These are phyloP conservation scores for Camarhynchus parvulus DNA, from an alignment of 2,113 vertebrate species.

Conservation along the genomic window DNA sequence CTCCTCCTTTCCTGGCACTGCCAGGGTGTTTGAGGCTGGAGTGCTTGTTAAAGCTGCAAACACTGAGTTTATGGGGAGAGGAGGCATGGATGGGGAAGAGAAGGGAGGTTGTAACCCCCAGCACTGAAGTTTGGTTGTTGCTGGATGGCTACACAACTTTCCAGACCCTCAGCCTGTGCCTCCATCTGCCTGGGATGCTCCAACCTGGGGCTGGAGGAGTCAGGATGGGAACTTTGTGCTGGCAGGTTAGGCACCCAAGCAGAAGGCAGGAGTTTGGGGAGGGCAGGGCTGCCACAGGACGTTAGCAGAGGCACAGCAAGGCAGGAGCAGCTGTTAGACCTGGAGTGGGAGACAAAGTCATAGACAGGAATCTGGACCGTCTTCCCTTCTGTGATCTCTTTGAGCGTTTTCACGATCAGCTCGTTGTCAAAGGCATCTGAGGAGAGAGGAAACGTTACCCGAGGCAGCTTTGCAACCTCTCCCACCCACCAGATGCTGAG, in stretches of 20 bases:
- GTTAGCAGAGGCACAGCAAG: not conserved
- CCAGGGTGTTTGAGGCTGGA: not conserved
- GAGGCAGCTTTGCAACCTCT: not conserved
- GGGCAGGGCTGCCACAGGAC: not conserved
- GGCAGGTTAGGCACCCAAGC: not conserved
- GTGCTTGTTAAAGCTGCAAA: not conserved
- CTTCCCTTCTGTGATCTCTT: slow-evolving; percentile 88
- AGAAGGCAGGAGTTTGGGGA: not conserved
- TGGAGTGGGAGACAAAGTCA: slow-evolving; percentile 95
- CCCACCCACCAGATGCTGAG: not conserved
- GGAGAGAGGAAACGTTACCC: not conserved
- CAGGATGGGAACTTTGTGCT: not conserved
- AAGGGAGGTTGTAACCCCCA: not conserved
- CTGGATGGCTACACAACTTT: not conserved
- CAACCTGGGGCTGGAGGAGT: not conserved
- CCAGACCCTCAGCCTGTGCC: not conserved
- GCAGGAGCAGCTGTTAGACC: slow-evolving; percentile 73
- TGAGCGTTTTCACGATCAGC: slow-evolving; percentile 90
- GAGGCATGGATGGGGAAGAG: not conserved
- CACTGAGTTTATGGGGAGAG: not conserved
- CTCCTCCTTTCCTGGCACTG: not conserved
- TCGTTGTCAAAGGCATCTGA: slow-evolving; percentile 98
- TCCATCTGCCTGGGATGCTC: not conserved
- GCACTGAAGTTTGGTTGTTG: not conserved
- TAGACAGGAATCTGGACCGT: slow-evolving; percentile 96